These are phyloP conservation scores for Acropora yongei DNA, from an alignment of 64 coral and sea anemone species.

Conservation along the genomic window DNA sequence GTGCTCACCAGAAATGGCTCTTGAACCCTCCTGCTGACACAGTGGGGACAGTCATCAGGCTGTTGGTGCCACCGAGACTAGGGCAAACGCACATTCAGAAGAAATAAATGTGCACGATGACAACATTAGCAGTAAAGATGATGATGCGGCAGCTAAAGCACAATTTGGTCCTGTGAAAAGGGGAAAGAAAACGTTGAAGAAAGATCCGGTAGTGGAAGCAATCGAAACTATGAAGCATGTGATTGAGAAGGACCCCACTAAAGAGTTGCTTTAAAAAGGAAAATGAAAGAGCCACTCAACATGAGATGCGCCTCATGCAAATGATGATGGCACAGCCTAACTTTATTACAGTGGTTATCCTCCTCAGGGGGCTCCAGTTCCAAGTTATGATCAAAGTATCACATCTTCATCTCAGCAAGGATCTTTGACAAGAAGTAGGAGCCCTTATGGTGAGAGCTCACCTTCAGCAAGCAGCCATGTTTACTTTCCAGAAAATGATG, in stretches of 20 bases:
- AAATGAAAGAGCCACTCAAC: background rate
- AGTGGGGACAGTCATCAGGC: background rate
- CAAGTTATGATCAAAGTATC: constrained; percentile 59
- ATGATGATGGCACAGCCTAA: no score
- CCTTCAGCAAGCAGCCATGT: constrained; percentile 48
- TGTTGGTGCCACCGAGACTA: background rate
- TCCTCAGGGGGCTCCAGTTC: constrained; percentile 58
- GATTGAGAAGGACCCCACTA: background rate
- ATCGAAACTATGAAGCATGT: background rate
- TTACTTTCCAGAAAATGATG: constrained; percentile 58
- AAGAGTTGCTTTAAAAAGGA: background rate
- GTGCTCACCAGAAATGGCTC: background rate
- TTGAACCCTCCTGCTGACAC: background rate
- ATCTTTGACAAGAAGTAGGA: constrained; percentile 54
- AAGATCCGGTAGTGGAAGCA: background rate
- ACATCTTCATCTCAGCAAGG: constrained; percentile 51
- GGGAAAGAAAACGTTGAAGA: background rate
- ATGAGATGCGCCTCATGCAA: background rate
- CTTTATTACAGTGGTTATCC: constrained; percentile 53
- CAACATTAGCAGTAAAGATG: background rate
- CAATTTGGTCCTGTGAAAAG: background rate
- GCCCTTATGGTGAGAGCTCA: constrained; percentile 40
- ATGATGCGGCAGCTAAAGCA: background rate
- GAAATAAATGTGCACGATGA: background rate
- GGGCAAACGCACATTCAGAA: background rate